Base-by-base conservation (phyloP, 2,888 invertebrate species). In the Watsonalla cultraria region DNA sequence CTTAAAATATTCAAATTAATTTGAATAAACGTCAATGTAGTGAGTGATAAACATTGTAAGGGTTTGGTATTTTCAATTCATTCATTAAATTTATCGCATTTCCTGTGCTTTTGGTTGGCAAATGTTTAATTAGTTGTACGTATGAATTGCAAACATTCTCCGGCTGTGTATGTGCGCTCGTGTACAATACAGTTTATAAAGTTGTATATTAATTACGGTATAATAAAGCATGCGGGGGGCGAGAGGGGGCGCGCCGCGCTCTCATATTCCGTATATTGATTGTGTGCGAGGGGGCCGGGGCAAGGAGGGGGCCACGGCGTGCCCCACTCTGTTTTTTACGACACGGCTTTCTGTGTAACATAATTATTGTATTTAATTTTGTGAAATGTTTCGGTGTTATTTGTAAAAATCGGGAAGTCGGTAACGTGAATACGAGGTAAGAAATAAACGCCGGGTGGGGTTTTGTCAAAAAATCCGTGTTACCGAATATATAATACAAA, bases 291-390 rank as follows among this genome's bases (percentile, higher is more conserved):
- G 90, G 89, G 88, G 88, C 85, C 84, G 87, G 87, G 88, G 83
- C 77, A 81, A 85, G 85, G 89, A 86, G 90, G 90, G 91, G 90
- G 90, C 89, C 84, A 89, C 87, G 86, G 90, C 91, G 90, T 90
- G 90, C 91, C 91, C 91, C 91, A 90, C 91, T 90, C 90, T 90
- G 90, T 90, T 86, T 91, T 91, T 91, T 91, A 91, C 91, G 91
- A 90, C 90, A 91, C 90, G 88, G 90, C 90, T 90, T 90, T 91
- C 90, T 90, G 90, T 91, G 90, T 90, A 91, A 91, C 91, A 90
- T 91, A 88, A 89, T 90, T 89, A 87, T 86, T 87, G 86, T 90
- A 82, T 87, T 88, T 89, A 82, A 88, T 90, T 88, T 90, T 88
- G 90, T 90, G 90, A 90, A 90, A 90, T 90, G 90, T 86, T 86